A percentile compares a stretch with the other conserved stretches of the same genome.
Evolutionary conservation across 2,113 vertebrate species (phyloP).

Genomic region (Axis porcinus): DNA sequence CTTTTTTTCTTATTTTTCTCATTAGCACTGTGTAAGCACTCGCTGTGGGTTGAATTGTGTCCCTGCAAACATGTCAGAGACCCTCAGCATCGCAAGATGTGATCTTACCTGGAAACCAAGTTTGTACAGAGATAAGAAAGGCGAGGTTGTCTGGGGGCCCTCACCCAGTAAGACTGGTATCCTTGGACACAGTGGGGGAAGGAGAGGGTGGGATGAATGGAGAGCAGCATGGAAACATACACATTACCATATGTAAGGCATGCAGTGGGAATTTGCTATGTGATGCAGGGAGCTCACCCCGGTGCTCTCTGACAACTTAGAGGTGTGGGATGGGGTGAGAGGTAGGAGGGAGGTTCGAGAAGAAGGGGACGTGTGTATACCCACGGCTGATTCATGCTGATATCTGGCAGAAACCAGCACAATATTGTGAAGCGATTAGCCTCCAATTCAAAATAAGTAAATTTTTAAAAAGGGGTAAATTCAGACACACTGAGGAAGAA

Average conservation of each 20-base stretch:
- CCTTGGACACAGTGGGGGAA: not conserved
- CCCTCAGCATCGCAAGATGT: not conserved
- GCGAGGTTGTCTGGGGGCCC: not conserved
- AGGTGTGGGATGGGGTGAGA: not conserved
- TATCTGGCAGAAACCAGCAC: not conserved
- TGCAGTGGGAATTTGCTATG: not conserved
- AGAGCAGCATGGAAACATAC: not conserved
- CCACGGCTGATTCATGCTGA: not conserved
- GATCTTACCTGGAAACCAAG: not conserved
- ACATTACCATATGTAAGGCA: not conserved
- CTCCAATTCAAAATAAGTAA: not conserved
- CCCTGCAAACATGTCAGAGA: fast-evolving
- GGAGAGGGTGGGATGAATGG: not conserved
- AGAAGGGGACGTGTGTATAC: fast-evolving
- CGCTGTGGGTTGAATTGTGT: fast-evolving
- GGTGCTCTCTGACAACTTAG: not conserved
- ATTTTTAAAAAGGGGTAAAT: not conserved
- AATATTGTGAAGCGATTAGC: not conserved
- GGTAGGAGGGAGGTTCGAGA: not conserved
- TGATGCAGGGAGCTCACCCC: not conserved
- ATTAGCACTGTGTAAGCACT: not conserved
- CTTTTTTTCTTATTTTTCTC: not conserved
- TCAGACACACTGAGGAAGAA: not conserved
- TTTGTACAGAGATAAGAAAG: not conserved
- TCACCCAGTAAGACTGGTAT: not conserved